Conservation (phyloP, 2,888 invertebrate species). For the Lasiommata megera region DNA sequence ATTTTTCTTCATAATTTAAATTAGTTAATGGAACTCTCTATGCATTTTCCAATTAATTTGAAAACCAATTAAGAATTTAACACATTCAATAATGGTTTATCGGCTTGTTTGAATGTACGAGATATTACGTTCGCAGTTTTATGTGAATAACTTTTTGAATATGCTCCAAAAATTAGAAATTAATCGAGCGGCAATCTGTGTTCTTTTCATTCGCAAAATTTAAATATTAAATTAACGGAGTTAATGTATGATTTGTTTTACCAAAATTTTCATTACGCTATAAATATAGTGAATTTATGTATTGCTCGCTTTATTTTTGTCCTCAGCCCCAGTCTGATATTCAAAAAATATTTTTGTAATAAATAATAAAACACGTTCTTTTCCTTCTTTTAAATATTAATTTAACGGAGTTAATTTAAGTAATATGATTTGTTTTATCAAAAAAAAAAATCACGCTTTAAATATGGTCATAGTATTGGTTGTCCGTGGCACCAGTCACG, state of each 20-base stretch:
- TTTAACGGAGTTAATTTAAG: too few relatives aligned
- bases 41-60: slow-evolving; percentile 61
- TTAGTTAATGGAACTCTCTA: slow-evolving; percentile 7
- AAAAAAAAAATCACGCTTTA: too few relatives aligned
- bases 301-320: too few relatives aligned
- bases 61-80: slow-evolving; percentile 64
- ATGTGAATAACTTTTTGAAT: slow-evolving; percentile 28
- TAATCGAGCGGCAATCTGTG: slow-evolving; percentile 19
- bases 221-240: slow-evolving; percentile 13
- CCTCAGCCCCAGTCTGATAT: too few relatives aligned
- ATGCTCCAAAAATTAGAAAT: slow-evolving; percentile 23
- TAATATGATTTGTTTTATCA: too few relatives aligned
- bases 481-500: too few relatives aligned
- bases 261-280: not conserved
- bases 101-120: slow-evolving; percentile 37
- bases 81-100: slow-evolving; percentile 56
- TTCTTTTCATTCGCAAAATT: slow-evolving; percentile 16
- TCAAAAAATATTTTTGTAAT: too few relatives aligned
- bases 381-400: too few relatives aligned
- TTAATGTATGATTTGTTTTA: not conserved
- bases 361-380: too few relatives aligned
- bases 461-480: too few relatives aligned
- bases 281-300: not conserved
- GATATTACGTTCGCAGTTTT: slow-evolving; percentile 30
- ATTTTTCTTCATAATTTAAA: slow-evolving; percentile 2